Base-by-base conservation (phyloP, 2,113 vertebrate genomes). In the Coptodon bakossiorum region DNA sequence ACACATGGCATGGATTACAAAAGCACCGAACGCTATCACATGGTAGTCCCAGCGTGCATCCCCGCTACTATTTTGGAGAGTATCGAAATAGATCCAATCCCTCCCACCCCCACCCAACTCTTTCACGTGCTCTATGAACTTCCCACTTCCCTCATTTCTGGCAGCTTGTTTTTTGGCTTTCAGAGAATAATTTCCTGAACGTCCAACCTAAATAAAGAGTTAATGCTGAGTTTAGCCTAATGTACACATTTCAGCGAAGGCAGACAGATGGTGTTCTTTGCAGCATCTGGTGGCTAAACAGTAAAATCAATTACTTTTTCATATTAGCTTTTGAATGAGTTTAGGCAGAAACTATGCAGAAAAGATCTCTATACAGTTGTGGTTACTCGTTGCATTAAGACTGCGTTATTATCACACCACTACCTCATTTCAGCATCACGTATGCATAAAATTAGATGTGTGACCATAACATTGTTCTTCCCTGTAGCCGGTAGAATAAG, bases 161-260 rank as follows among this genome's bases (percentile, higher is more conserved):
- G 68, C 61, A 87, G 82, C 84, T 91, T 95, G 93, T 95, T 91
- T 92, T 95, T 95, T 96, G 95, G 94, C 93, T 89, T 89, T 79
- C 7, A 76, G 71, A 38, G 48, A 45, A 89, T 89, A 84, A 95
- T 95, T 95, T 96, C 95, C 95, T 95, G 90, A 85, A 86, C 81
- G 76, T 19, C 84, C 80, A 78, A 88, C 86, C 90, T 89, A 90
- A 92, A 89, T 82, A 88, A 85, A 90, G 57, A 31, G 52, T 63
- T 22, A 27, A 52, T 4, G 17, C 73, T 52, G 73, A 52, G 59
- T 90, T 92, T 82, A 78, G 86, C 94, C 91, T 88, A 93, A 83
- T 45, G 73, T 82, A 91, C 88, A 90, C 82, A 93, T 94, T 91
- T 92, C 68, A 56, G 80, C 83, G 91, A 76, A 83, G 82, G 78